Conservation (phyloP, 2,888 invertebrate genomes). For the Hyposoter didymator region DNA sequence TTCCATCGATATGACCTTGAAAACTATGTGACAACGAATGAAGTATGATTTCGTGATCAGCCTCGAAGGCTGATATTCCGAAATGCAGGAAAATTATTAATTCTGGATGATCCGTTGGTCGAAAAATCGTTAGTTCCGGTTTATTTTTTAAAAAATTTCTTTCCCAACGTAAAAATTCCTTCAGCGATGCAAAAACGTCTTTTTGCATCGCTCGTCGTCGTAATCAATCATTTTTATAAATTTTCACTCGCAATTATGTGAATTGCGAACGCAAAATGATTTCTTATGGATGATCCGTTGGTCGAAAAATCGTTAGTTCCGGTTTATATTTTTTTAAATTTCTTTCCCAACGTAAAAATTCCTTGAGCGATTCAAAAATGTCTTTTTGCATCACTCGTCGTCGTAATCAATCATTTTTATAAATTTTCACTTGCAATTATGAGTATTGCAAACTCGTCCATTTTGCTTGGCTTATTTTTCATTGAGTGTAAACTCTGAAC, state of each 20-base stretch:
- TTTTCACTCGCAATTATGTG: background rate
- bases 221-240: background rate
- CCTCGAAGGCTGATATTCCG: background rate
- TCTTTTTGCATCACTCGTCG: background rate
- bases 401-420: background rate
- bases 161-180: no score
- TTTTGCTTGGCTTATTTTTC: background rate
- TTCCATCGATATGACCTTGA: background rate
- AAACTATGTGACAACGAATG: background rate
- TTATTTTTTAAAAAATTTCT: background rate
- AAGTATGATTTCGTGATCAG: background rate
- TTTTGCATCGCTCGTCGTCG: background rate
- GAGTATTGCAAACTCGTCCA: background rate
- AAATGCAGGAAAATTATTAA: background rate
- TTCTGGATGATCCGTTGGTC: background rate
- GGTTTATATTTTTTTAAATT: no score
- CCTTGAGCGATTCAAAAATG: background rate
- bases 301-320: no score
- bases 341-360: no score
- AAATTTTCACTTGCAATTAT: background rate
- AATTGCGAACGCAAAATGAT: background rate
- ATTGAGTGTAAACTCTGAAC: background rate
- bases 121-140: background rate
- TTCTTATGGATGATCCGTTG: no score
- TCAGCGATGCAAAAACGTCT: background rate